Evolutionary conservation across 2,888 invertebrate species (phyloP), one percentile per base, ranked within the genome.

Genomic region (Leucoma salicis): DNA sequence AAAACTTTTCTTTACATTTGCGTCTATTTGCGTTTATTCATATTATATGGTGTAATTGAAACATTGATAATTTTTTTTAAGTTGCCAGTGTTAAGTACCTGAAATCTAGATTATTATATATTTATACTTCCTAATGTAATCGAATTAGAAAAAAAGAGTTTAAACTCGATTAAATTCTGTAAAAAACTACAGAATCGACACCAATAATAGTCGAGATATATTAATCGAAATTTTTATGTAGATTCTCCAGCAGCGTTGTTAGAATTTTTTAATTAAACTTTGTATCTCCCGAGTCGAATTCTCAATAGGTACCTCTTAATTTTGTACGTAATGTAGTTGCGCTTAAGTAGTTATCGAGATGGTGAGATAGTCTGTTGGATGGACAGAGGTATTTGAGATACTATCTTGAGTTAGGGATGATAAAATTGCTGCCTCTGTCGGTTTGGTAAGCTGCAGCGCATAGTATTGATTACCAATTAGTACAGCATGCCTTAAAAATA

Each of bases 401-500:
- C 49, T 47, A 75, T 77, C 75, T 73, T 56, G 64, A 66, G 69
- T 64, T 60, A 66, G 54, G 51, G 42, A 49, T 41, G 76, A 78
- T 78, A 74, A 31, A 49, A 78, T 78, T 75, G 46, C 49, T 39
- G 61, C 65, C n/a, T n/a, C n/a, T 65, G 61, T 66, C 60, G 54
- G 57, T 56, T 57, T 50, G 63, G 54, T 61, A 69, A 67, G 66
- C 67, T 68, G 72, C 71, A 70, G 27, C 59, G 68, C 66, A 73
- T 75, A 69, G 74, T 74, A 78, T 75, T 69, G 67, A 69, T 74
- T 71, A 70, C 74, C 72, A 78, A 78, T 79, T 77, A 74, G 66
- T 61, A 51, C 63, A 54, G 64, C 62, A 47, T n/a, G 43, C 60
- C 58, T 73, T 71, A 58, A 68, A 27, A 12, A 27, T n/a, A 27